These are phyloP conservation scores for Danio albolineatus DNA, from an alignment of 2,797 vertebrate genomes.

Conservation along the genomic window DNA sequence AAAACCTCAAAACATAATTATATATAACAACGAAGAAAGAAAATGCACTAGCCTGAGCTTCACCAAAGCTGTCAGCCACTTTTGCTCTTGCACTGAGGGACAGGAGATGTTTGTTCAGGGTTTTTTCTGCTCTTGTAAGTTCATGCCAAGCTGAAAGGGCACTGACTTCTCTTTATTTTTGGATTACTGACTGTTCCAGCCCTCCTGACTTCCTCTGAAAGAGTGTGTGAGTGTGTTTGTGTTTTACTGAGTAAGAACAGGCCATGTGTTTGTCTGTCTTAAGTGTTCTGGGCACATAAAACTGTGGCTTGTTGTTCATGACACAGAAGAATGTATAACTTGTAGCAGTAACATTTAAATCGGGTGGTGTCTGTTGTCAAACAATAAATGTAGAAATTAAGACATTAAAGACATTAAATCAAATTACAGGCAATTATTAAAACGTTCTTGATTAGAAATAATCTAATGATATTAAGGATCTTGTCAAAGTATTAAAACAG, in stretches of 20 bases:
- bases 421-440: too few species aligned
- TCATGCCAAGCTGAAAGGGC: constrained; percentile 39
- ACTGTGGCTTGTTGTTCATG: constrained; percentile 3
- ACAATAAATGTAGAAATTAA: too few species aligned
- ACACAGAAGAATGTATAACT: constrained; percentile 19
- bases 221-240: constrained; percentile 44
- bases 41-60: neutral
- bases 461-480: too few species aligned
- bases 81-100: constrained; percentile 39
- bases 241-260: constrained; percentile 50
- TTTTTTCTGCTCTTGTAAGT: neutral
- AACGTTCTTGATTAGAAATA: too few species aligned
- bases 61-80: neutral
- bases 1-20: too few species aligned
- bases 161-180: constrained; percentile 38
- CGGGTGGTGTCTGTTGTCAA: neutral
- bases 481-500: too few species aligned
- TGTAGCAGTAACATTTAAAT: neutral
- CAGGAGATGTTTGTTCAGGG: constrained; percentile 46
- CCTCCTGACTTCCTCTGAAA: constrained; percentile 45
- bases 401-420: too few species aligned
- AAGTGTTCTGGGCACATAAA: constrained; percentile 35
- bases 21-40: too few species aligned
- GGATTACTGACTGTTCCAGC: constrained; percentile 41
- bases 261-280: constrained; percentile 52